Conservation (phyloP, 1,140 invertebrate species). For the Arion vulgaris region DNA sequence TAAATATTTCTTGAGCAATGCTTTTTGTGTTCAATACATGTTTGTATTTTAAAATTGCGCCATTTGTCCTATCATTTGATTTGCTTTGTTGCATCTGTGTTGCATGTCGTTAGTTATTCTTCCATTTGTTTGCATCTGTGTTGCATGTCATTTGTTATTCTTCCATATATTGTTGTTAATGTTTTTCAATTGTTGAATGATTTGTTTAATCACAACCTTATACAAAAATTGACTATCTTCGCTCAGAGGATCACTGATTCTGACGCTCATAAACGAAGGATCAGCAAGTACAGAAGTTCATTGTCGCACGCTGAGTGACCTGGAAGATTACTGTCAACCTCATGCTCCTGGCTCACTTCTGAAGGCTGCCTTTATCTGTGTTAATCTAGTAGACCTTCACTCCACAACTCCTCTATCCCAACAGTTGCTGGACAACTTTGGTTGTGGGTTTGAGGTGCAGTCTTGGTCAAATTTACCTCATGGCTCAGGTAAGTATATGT, state of each 20-base stretch:
- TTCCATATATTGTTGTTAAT: no score
- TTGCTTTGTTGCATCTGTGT: no score
- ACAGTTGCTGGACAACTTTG: slow-evolving; percentile 71
- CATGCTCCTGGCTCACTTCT: slow-evolving; percentile 73
- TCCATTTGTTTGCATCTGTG: no score
- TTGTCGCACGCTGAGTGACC: slow-evolving; percentile 67
- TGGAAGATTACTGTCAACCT: slow-evolving; percentile 74
- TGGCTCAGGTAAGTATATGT: slow-evolving; percentile 70
- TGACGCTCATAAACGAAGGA: slow-evolving; percentile 57
- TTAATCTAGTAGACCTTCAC: slow-evolving; percentile 69
- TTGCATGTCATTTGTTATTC: no score
- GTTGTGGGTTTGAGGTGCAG: slow-evolving; percentile 74
- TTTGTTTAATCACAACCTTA: no score
- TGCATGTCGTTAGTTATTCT: no score
- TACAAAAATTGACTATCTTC: not conserved
- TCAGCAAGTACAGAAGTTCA: slow-evolving; percentile 59
- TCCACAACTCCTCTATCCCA: slow-evolving; percentile 61
- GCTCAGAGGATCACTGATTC: slow-evolving; percentile 49
- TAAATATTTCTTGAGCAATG: no score
- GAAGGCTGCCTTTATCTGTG: slow-evolving; percentile 74
- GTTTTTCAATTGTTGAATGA: not conserved
- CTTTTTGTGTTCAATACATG: no score
- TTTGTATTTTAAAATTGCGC: no score
- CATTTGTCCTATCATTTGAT: no score
- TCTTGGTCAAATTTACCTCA: slow-evolving; percentile 75